Conservation (phyloP, 2,888 invertebrate genomes). For the Ganaspis brasiliensis region DNA sequence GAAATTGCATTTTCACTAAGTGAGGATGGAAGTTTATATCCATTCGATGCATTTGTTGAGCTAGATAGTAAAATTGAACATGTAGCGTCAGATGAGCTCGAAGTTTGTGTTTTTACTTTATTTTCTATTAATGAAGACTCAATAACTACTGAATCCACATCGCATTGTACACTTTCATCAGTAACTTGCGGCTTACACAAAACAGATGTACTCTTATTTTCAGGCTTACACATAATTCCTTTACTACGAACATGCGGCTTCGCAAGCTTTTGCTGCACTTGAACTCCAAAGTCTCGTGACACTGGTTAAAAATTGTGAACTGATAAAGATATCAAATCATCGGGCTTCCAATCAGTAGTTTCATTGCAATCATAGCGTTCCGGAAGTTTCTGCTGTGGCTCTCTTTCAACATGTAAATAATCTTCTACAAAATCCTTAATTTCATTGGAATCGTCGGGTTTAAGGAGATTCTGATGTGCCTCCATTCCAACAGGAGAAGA, state of each 20-base stretch:
- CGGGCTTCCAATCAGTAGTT: background rate
- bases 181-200: background rate
- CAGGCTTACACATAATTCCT: background rate
- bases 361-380: background rate
- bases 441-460: background rate
- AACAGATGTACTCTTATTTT: background rate
- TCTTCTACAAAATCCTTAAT: background rate
- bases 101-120: background rate
- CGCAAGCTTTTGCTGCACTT: background rate
- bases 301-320: background rate
- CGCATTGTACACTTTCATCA: background rate
- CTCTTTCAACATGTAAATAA: background rate
- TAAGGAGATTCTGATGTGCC: background rate
- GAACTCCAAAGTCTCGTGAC: constrained; percentile 12
- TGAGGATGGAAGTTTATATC: background rate
- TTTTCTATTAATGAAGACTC: background rate
- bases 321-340: background rate
- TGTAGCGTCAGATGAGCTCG: background rate
- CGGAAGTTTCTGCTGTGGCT: background rate
- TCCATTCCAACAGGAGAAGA: background rate
- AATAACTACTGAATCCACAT: background rate
- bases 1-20: background rate
- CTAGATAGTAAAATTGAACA: background rate
- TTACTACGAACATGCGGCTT: constrained; percentile 19
- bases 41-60: background rate